These are phyloP conservation scores for Idaea aversata DNA, from an alignment of 2,888 invertebrate species.

Conservation along the genomic window DNA sequence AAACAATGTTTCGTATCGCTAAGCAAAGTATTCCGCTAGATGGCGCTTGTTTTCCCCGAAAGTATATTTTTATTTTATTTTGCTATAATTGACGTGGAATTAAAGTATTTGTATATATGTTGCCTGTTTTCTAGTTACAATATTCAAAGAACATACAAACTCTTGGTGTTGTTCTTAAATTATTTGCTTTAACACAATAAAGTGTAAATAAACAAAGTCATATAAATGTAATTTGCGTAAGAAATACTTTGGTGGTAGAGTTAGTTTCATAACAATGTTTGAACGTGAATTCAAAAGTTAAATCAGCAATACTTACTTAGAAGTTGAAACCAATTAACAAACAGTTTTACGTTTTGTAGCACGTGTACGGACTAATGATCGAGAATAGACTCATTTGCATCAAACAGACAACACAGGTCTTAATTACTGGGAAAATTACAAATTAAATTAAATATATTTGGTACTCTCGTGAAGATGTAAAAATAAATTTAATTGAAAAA, in stretches of 20 bases:
- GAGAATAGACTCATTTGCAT: constrained; percentile 77
- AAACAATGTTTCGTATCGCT: constrained; percentile 2
- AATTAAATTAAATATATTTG: constrained; percentile 70
- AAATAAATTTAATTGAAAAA: not conserved
- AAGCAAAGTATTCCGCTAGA: too few species aligned
- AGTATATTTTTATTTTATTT: too few species aligned
- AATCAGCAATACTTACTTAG: constrained; percentile 55
- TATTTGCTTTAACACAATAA: constrained; percentile 16
- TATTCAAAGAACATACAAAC: not conserved
- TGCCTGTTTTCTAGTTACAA: too few species aligned
- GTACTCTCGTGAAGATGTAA: constrained; percentile 24
- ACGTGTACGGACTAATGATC: constrained; percentile 76
- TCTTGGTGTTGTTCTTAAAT: constrained; percentile 23
- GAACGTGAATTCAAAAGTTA: constrained; percentile 62
- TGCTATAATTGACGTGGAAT: too few species aligned
- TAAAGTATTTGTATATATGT: too few species aligned
- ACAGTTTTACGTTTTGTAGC: constrained; percentile 71
- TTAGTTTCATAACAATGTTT: constrained; percentile 15
- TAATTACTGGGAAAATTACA: constrained; percentile 78
- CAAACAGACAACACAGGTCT: constrained; percentile 69
- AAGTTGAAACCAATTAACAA: constrained; percentile 72
- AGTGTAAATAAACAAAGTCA: constrained; percentile 5
- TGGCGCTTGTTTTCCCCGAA: too few species aligned
- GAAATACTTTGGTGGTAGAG: not conserved
- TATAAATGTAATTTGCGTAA: constrained; percentile 10